These are phyloP conservation scores for Xestia sexstrigata DNA, from an alignment of 2,888 invertebrate species.

Conservation along the genomic window DNA sequence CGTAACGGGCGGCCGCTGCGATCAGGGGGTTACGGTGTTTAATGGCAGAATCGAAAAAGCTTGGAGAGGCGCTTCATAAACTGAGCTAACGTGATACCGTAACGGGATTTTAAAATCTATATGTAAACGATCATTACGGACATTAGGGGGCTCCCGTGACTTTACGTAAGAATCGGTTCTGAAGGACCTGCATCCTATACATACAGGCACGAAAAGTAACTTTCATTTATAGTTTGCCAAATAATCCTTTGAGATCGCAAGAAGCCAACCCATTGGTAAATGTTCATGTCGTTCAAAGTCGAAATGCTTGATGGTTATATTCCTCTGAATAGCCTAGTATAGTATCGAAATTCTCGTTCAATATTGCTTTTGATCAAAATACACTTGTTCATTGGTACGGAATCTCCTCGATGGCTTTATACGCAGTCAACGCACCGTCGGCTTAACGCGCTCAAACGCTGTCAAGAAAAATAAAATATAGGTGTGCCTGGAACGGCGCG, in stretches of 20 bases:
- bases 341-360: conserved; percentile 15
- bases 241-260: background rate
- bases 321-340: background rate
- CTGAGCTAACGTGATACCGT: too few species aligned
- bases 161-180: too few species aligned
- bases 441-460: conserved; percentile 46
- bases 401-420: conserved; percentile 33
- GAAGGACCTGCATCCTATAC: too few species aligned
- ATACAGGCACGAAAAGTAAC: background rate
- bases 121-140: too few species aligned
- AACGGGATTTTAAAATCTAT: too few species aligned
- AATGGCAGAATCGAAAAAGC: too few species aligned
- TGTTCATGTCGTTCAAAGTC: background rate
- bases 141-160: too few species aligned
- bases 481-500: conserved; percentile 34
- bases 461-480: conserved; percentile 62
- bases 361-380: conserved; percentile 20
- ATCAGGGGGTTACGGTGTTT: too few species aligned
- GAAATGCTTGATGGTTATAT: background rate
- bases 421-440: conserved; percentile 41
- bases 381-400: conserved; percentile 30
- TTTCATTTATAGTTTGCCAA: background rate
- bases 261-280: background rate
- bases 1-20: too few species aligned
- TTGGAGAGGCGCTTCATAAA: too few species aligned